These are phyloP conservation scores for Drosophila athabasca DNA, from an alignment of 1,140 invertebrate species.

Conservation along the genomic window DNA sequence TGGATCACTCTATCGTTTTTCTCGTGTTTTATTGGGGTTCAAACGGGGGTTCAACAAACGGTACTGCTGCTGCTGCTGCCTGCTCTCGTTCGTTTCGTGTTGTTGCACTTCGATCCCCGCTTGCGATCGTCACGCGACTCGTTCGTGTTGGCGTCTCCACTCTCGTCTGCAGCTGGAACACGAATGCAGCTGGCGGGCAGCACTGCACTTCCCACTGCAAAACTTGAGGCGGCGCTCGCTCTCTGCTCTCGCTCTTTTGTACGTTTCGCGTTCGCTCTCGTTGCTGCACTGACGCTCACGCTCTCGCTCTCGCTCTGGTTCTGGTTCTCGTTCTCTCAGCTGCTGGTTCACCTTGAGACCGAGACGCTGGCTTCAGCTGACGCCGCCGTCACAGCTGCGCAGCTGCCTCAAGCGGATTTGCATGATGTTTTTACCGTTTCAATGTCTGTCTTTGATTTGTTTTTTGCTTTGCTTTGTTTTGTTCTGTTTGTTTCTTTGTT, in stretches of 20 bases:
- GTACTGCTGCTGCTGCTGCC: background rate
- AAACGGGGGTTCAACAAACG: slow-evolving; percentile 12
- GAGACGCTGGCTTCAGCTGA: slow-evolving; percentile 31
- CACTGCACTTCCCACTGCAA: slow-evolving; percentile 5
- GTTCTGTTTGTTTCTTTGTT: background rate
- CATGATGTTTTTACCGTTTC: slow-evolving; percentile 29
- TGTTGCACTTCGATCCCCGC: background rate
- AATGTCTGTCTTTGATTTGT: slow-evolving; percentile 3
- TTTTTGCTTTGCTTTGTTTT: background rate
- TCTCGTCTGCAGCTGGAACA: slow-evolving; percentile 62
- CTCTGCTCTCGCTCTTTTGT: background rate
- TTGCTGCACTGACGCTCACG: background rate
- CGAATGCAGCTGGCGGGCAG: slow-evolving; percentile 56
- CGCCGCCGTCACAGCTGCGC: slow-evolving; percentile 64
- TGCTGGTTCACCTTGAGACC: slow-evolving; percentile 44
- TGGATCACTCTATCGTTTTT: too few relatives aligned
- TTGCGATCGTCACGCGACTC: slow-evolving; percentile 18
- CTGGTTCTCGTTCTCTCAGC: slow-evolving; percentile 5
- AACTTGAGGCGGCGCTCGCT: background rate
- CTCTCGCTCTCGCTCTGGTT: background rate
- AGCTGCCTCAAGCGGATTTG: slow-evolving; percentile 55
- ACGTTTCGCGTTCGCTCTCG: too few relatives aligned
- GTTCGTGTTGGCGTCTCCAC: slow-evolving; percentile 32
- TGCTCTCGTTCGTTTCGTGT: background rate
- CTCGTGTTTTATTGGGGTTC: background rate